Evolutionary conservation across 2,113 vertebrate species (phyloP).

Genomic region (Notarius lentiginosus): DNA sequence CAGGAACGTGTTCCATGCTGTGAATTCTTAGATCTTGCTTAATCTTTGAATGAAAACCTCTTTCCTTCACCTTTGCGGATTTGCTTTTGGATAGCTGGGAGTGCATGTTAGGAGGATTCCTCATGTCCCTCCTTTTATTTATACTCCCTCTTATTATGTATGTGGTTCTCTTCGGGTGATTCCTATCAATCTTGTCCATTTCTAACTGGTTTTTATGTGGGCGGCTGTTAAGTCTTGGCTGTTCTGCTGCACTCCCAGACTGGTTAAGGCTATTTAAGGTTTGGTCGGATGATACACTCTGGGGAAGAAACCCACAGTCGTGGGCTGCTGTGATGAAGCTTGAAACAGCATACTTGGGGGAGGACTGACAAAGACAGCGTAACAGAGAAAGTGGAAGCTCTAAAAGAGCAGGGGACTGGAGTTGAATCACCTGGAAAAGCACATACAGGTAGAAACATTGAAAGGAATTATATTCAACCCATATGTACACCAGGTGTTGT

Average conservation of each 20-base stretch:
- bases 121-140: slow-evolving; percentile 25
- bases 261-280: slow-evolving; percentile 30
- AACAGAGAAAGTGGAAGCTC: slow-evolving; percentile 85
- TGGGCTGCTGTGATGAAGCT: slow-evolving; percentile 66
- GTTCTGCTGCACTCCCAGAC: slow-evolving; percentile 21
- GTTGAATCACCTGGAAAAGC: slow-evolving; percentile 76
- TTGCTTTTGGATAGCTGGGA: slow-evolving; percentile 11
- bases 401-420: slow-evolving; percentile 63
- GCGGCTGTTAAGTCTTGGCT: slow-evolving; percentile 8
- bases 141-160: neutral
- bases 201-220: slow-evolving; percentile 52
- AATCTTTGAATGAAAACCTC: neutral
- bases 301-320: slow-evolving; percentile 59
- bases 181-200: slow-evolving; percentile 45
- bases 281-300: slow-evolving; percentile 53
- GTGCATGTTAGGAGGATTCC: slow-evolving; percentile 3
- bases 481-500: too few relatives aligned
- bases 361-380: slow-evolving; percentile 77
- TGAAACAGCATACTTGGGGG: slow-evolving; percentile 65
- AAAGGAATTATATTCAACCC: neutral
- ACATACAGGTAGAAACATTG: slow-evolving; percentile 42
- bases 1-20: slow-evolving; percentile 24
- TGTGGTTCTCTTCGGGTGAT: slow-evolving; percentile 18
- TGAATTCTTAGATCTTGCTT: slow-evolving; percentile 9
- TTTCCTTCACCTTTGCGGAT: slow-evolving; percentile 3